Evolutionary conservation across 2,888 invertebrate species (phyloP), one percentile per base, ranked within the genome.

Genomic region (Scaeva pyrastri): DNA sequence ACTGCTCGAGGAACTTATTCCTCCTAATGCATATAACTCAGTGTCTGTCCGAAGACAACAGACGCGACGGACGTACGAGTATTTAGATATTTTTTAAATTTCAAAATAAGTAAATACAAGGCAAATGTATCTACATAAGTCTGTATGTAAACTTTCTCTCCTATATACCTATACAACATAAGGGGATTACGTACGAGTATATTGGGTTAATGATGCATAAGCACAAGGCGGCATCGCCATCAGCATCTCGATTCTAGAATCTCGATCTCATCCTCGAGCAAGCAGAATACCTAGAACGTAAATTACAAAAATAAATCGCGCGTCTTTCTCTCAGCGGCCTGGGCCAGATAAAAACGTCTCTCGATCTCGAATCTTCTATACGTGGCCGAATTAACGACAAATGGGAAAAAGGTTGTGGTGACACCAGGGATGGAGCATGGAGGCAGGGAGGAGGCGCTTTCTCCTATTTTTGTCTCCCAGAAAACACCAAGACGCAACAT

Each of bases 281-380:
- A 26, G 66, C 66, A 60, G 76, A 64, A 70, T 72, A n/a, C n/a
- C n/a, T n/a, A 72, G 74, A 86, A 86, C 82, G 86, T 86, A 86
- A 82, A 86, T 82, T 86, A 82, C 77, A 60, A 86, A 86, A 86
- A 86, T 86, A 86, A 86, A 86, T 66, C 64, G 77, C 55, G 74
- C 50, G 86, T 71, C 70, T 70, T 76, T 78, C 74, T 81, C 78
- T 75, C 77, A 74, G 64, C 73, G 52, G 77, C 81, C 86, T 77
- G 86, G 86, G 82, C 86, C 78, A 86, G 77, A 86, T 86, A 78
- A 86, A 82, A 86, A 70, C 82, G 77, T 78, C 77, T 86, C 82
- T 86, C 82, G 82, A 50, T 7, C 7, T 31, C 39, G 39, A 85
- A 80, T 74, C 52, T 86, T 86, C 77, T 41, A n/a, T n/a, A n/a